Base-by-base conservation (phyloP, 2,113 vertebrate species). In the Campylorhamphus procurvoides region DNA sequence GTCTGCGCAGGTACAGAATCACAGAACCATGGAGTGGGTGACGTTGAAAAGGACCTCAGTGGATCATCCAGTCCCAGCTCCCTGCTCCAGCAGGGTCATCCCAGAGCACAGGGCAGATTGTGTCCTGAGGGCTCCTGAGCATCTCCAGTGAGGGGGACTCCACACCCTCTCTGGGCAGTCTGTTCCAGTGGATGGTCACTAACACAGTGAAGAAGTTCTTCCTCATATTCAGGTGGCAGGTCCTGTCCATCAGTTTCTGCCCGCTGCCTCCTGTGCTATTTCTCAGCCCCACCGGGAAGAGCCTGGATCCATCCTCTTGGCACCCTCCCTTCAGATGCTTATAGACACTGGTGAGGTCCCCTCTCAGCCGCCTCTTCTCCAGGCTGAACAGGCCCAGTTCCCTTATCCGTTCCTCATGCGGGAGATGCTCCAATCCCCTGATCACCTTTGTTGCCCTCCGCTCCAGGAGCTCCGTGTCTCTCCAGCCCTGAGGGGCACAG, bases 11-110 rank as follows among this genome's bases (percentile, higher is more conserved):
- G 31, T 11, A 40, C 20, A 49, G 56, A 47, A 47, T 15, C 20
- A 40, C 0, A 42, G 56, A 47, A 49, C 14, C 20, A 40, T 0
- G 0, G 12, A 23, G 31, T 31, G 25, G 47, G 31, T 12, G 25
- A 22, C 20, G 29, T 0, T 35, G 87, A 2, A 42, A 40, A 22
- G 22, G 19, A 55, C 29, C 55, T 28, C 24, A 16, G 31, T 19
- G 63, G 71, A 55, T 50, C 49, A 60, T 14, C 20, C 40, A 14
- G 9, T 18, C 29, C 62, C 55, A 12, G 4, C 17, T 35, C 47
- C 39, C n/a, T 31, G 24, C 40, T 53, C 62, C 18, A 14, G 17
- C 29, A 55, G 39, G 50, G 29, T 29, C 53, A 62, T n/a, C 24
- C n/a, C 71, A 62, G 52, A 68, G n/a, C 29, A 60, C 19, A 27